phyloP scores from a whole-genome alignment of 1,140 invertebrate species.

The Drosophila mauritiana region DNA sequence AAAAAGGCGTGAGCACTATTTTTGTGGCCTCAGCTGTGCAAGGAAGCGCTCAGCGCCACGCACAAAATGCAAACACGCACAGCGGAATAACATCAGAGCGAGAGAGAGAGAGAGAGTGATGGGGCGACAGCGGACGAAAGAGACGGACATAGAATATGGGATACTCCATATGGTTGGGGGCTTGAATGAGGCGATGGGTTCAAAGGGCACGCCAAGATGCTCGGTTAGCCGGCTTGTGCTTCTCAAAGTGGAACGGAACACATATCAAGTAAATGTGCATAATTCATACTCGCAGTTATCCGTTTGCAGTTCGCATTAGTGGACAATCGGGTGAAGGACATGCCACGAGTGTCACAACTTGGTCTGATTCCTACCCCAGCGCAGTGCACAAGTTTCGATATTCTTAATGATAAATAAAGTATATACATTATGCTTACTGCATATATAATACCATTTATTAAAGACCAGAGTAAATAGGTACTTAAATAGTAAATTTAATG shows the following conservation, averaged over 20 bases:
- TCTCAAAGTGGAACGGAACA: conserved; percentile 42
- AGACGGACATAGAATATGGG: not conserved
- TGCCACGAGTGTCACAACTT: conserved; percentile 11
- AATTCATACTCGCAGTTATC: conserved; percentile 66
- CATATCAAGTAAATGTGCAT: conserved; percentile 67
- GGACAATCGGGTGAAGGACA: conserved; percentile 64
- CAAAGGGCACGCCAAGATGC: conserved; percentile 2
- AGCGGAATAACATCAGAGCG: conserved; percentile 12
- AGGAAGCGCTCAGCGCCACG: conserved; percentile 7
- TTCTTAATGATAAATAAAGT: no score
- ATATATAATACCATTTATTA: no score
- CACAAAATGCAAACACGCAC: conserved; percentile 66
- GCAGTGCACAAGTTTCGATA: no score
- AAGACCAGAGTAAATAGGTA: no score
- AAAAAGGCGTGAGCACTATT: not conserved
- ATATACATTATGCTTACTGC: no score
- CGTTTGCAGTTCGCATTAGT: conserved; percentile 51
- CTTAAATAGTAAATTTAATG: no score
- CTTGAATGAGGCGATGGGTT: not conserved
- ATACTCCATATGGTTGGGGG: not conserved
- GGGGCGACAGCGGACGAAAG: conserved; percentile 2
- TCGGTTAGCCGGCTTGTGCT: conserved; percentile 29
- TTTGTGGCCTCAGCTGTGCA: not conserved
- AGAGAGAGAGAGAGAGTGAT: not conserved
- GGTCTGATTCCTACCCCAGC: not conserved